phyloP scores from a whole-genome alignment of 2,888 invertebrate species.

The Diarsia rubi region DNA sequence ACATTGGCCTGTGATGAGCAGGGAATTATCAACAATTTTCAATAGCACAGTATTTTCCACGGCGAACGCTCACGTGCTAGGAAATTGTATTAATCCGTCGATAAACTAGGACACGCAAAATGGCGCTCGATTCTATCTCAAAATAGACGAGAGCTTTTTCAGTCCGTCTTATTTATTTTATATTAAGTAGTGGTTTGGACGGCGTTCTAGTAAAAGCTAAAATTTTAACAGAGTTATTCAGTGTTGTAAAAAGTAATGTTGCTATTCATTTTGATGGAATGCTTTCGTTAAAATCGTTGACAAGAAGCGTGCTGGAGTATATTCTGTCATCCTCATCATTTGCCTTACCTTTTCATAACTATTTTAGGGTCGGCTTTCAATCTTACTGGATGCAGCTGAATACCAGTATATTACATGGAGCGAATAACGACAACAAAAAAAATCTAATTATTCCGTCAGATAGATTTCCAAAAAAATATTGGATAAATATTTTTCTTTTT shows the following conservation, averaged over 20 bases:
- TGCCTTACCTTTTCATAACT: no score
- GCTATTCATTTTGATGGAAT: conserved; percentile 41
- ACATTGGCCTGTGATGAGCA: conserved; percentile 57
- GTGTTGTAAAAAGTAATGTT: conserved; percentile 60
- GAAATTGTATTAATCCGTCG: conserved; percentile 72
- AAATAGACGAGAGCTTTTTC: conserved; percentile 75
- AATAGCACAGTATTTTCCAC: conserved; percentile 68
- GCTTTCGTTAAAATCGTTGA: conserved; percentile 41
- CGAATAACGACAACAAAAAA: no score
- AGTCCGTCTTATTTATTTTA: conserved; percentile 73
- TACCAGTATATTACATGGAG: no score
- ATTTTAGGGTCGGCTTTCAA: no score
- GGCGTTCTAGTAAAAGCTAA: conserved; percentile 53
- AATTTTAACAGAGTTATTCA: conserved; percentile 54
- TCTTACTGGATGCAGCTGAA: no score
- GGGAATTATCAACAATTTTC: conserved; percentile 64
- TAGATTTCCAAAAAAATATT: no score
- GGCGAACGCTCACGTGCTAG: conserved; percentile 63
- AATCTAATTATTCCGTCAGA: no score
- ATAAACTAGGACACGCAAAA: conserved; percentile 73
- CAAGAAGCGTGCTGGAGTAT: conserved; percentile 18
- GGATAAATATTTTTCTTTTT: no score
- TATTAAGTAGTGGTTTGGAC: conserved; percentile 67
- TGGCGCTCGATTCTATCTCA: conserved; percentile 70
- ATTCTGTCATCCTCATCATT: conserved; percentile 25